These are phyloP conservation scores for Ostrea edulis DNA, from an alignment of 1,140 invertebrate genomes.

Conservation along the genomic window DNA sequence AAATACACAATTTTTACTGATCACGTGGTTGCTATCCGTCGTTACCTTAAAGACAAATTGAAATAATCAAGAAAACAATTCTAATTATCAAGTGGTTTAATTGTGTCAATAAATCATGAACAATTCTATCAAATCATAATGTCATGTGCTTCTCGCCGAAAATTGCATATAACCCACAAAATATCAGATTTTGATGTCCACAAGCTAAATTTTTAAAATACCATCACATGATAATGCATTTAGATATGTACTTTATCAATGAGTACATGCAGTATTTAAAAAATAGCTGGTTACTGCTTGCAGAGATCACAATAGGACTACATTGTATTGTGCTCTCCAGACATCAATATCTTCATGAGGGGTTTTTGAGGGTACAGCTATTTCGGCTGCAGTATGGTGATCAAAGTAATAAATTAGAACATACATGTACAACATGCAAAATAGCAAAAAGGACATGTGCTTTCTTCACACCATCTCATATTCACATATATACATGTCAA, in stretches of 20 bases:
- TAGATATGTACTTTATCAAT: too few species aligned
- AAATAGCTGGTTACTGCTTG: not conserved
- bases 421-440: not conserved
- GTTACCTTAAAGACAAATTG: not conserved
- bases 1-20: too few species aligned
- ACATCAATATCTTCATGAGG: conserved; percentile 20
- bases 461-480: not conserved
- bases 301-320: not conserved
- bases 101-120: conserved; percentile 8
- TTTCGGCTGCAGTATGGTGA: not conserved
- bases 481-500: not conserved
- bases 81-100: not conserved
- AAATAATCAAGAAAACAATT: not conserved
- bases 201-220: not conserved
- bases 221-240: too few species aligned
- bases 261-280: not conserved
- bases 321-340: not conserved
- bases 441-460: not conserved
- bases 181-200: conserved; percentile 31
- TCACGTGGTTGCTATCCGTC: too few species aligned
- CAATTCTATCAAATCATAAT: not conserved
- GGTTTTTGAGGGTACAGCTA: not conserved
- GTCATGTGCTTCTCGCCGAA: not conserved
- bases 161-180: conserved; percentile 1
- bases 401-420: conserved; percentile 1